Conservation (phyloP, 37 sponge, comb jelly and placozoan genomes). For the Theonella swinhoei region DNA sequence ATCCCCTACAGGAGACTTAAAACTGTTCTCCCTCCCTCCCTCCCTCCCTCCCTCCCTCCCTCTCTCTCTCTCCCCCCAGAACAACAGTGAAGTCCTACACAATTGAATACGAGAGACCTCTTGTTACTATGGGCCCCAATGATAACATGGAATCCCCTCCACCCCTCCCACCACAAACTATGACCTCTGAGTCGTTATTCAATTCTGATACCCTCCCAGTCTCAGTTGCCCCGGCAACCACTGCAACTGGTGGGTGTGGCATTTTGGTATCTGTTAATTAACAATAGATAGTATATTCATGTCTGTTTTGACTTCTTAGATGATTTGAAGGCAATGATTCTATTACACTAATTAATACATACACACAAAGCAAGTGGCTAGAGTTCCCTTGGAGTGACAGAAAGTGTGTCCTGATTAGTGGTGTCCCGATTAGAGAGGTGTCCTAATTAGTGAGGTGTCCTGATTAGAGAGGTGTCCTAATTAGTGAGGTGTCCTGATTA, state of each 20-base stretch:
- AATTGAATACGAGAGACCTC: constrained; percentile 11
- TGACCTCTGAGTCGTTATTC: constrained; percentile 15
- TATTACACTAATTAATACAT: no score
- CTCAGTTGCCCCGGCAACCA: not conserved
- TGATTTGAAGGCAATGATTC: no score
- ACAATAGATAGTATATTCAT: not conserved
- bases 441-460: no score
- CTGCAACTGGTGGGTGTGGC: not conserved
- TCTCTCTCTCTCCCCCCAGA: constrained; percentile 18
- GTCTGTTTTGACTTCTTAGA: not conserved
- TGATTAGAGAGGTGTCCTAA: no score
- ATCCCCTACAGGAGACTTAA: not conserved
- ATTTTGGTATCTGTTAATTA: not conserved
- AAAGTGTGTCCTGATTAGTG: no score
- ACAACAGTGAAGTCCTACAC: constrained; percentile 25
- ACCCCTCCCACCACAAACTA: not conserved
- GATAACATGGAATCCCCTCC: not conserved
- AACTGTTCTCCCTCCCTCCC: not conserved
- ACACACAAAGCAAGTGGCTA: no score
- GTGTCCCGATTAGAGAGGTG: no score
- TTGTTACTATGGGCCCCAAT: not conserved
- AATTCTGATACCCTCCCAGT: constrained; percentile 31
- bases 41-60: not conserved
- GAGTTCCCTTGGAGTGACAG: no score
- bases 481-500: no score